Evolutionary conservation across 2,113 vertebrate species (phyloP), one percentile per base, ranked within the genome.

Genomic region (Holacanthus passer): DNA sequence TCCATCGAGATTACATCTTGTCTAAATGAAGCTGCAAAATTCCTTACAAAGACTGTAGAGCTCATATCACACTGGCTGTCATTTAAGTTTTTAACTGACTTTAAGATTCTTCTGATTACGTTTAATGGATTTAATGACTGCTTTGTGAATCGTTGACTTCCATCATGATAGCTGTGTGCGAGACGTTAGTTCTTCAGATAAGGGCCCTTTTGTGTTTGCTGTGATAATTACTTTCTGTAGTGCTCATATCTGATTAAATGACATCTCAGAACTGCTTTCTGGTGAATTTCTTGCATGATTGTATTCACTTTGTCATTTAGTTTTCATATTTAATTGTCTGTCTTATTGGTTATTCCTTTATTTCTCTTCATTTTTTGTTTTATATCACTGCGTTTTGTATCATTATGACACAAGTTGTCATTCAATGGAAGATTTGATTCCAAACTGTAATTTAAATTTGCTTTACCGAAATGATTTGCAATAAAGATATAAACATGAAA

Each of bases 1-100:
- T 80, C 41, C 60, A 88, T 77, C 63, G 37, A 80, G 68, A 83
- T 79, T 70, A 72, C 47, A 55, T 56, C 50, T 24, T 62, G 50
- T 81, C 43, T 84, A n/a, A 47, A 37, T 66, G 47, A 58, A 68
- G 41, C 59, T 52, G n/a, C 16, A 32, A 24, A 12, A 72, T 77
- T 74, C 66, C 19, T 43, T 14, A 29, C 58, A 29, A 58, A 47
- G 39, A 65, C 29, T 16, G 45, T 8, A 19, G 27, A 43, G 48
- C 56, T 68, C 62, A 32, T 48, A 47, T 59, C n/a, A 47, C 52
- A 7, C 43, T 22, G 63, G 43, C 39, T 63, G 27, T 20, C 37
- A 16, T 2, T 67, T 47, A n/a, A 29, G 17, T 72, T 43, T 77
- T 47, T 17, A 39, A 73, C 2, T n/a, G 32, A 62, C 5, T 20